Percentiles rank a stretch among this genome's conserved stretches.
Conservation (phyloP, 2,113 vertebrate genomes). For the Pelodiscus sinensis region DNA sequence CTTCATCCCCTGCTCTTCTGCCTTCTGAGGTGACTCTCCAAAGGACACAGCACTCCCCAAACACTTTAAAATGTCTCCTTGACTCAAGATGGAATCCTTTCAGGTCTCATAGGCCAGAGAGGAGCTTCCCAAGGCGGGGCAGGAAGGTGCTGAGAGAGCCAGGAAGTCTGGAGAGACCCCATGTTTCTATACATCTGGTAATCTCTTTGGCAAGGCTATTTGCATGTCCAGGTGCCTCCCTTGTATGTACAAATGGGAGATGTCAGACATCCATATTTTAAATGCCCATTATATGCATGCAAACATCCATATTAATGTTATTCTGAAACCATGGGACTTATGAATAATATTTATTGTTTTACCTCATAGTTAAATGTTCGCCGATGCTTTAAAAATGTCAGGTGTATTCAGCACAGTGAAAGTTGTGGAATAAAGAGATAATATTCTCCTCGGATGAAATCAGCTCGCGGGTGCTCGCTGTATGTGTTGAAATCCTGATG, state of each 20-base stretch:
- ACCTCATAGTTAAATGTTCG: neutral
- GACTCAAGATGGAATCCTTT: conserved; percentile 46
- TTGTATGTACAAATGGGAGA: neutral
- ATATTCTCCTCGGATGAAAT: conserved; percentile 30
- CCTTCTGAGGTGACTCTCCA: neutral
- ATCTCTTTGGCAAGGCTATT: conserved; percentile 37
- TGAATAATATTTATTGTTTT: conserved; percentile 5
- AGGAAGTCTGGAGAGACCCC: neutral
- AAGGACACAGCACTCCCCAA: neutral
- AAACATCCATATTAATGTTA: neutral
- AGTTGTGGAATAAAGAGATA: neutral
- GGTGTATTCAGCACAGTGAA: neutral
- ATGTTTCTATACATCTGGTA: conserved; percentile 52
- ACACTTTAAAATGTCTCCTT: conserved; percentile 9
- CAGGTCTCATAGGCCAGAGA: neutral
- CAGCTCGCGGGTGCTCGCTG: neutral
- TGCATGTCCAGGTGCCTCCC: conserved; percentile 32
- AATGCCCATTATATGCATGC: neutral
- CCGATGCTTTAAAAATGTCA: neutral
- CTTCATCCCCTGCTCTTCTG: conserved; percentile 18
- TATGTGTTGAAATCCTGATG: conserved; percentile 32
- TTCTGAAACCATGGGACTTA: neutral
- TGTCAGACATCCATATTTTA: neutral
- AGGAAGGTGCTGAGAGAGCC: conserved; percentile 1
- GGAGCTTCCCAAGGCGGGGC: conserved; percentile 43